Evolutionary conservation across 2,113 vertebrate genomes (phyloP).

Genomic region (Bostrychus sinensis): DNA sequence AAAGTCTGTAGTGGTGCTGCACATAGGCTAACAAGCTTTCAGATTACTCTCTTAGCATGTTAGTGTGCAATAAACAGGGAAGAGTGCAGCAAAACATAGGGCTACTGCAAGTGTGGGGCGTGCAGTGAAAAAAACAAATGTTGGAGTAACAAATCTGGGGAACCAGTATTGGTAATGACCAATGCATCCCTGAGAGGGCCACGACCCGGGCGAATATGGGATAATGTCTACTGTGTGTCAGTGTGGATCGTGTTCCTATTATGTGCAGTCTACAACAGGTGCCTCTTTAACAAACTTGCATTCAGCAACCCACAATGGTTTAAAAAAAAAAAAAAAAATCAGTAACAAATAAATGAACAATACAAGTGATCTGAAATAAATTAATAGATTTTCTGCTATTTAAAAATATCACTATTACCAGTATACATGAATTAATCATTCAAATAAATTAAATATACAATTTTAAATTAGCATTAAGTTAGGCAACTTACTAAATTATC

Average conservation of each 20-base stretch:
- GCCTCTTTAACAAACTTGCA: constrained; percentile 30
- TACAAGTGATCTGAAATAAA: constrained; percentile 65
- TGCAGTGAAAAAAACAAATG: constrained; percentile 19
- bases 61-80: constrained; percentile 67
- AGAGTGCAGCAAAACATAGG: constrained; percentile 68
- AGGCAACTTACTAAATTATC: constrained; percentile 65
- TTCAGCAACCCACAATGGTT: constrained; percentile 35
- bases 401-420: constrained; percentile 33
- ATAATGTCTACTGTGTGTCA: constrained; percentile 54
- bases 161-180: constrained; percentile 58
- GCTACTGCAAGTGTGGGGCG: constrained; percentile 58
- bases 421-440: constrained; percentile 66
- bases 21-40: constrained; percentile 45
- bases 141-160: constrained; percentile 48
- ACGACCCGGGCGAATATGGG: constrained; percentile 57
- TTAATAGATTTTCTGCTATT: constrained; percentile 59
- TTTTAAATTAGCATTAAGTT: constrained; percentile 79
- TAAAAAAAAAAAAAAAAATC: constrained; percentile 33
- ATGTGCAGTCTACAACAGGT: constrained; percentile 44
- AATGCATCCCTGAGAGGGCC: constrained; percentile 80
- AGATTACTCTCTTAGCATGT: constrained; percentile 60
- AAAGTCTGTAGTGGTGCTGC: constrained; percentile 62
- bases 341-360: constrained; percentile 61
- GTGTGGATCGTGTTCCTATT: constrained; percentile 34
- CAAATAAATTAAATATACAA: constrained; percentile 82